Evolutionary conservation across 2,797 vertebrate genomes (phyloP).

Genomic region (Gambusia yucatana): DNA sequence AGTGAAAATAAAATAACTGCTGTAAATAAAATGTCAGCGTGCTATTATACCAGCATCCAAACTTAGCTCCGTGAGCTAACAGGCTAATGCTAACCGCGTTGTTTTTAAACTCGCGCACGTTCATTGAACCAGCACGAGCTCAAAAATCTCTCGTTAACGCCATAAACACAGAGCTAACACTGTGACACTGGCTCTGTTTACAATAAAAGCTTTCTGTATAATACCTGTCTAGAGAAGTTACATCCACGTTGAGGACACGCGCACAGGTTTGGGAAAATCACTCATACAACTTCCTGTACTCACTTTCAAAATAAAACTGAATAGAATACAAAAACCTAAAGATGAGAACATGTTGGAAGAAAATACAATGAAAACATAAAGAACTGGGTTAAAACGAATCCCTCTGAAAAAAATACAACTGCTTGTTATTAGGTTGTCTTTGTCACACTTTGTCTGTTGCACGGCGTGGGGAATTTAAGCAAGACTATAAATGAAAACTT

Average conservation of each 20-base stretch:
- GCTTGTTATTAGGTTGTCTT: not conserved
- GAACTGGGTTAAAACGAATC: no score
- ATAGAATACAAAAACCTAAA: not conserved
- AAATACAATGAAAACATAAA: not conserved
- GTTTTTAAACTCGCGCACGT: not conserved
- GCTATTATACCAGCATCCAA: not conserved
- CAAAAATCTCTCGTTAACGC: not conserved
- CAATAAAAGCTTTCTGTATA: not conserved
- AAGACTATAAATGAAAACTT: not conserved
- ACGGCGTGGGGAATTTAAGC: no score
- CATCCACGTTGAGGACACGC: not conserved
- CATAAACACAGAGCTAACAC: not conserved
- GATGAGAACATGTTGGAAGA: not conserved
- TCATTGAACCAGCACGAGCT: not conserved
- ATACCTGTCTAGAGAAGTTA: not conserved
- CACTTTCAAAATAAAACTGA: conserved; percentile 13
- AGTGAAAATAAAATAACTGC: not conserved
- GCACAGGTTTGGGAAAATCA: not conserved
- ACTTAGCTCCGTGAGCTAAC: not conserved
- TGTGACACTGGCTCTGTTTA: not conserved
- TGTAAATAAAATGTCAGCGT: not conserved
- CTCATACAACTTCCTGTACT: not conserved
- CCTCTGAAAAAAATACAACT: not conserved
- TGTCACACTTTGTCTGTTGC: not conserved
- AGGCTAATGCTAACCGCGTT: not conserved